Evolutionary conservation across 1,140 invertebrate species (phyloP).

Genomic region (Pygmarrhopalites habei): DNA sequence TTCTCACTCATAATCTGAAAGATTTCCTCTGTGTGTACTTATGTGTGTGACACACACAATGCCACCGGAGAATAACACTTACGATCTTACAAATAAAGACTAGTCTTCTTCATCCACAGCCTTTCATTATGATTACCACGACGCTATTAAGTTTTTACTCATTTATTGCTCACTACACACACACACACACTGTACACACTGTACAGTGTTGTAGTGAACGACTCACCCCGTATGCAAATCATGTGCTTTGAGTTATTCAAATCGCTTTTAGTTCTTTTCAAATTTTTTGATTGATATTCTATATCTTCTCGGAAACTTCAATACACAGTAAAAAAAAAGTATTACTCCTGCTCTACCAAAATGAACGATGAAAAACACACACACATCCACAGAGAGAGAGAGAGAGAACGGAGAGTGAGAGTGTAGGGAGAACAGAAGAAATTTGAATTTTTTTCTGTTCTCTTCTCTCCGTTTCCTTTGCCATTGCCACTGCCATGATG

Average conservation of each 20-base stretch:
- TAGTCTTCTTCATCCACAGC: neutral
- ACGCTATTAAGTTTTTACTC: neutral
- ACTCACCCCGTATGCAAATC: constrained; percentile 23
- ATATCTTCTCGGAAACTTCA: constrained; percentile 15
- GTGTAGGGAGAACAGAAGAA: neutral
- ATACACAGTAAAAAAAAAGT: too few relatives aligned
- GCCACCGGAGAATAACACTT: neutral
- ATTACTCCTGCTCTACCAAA: too few relatives aligned
- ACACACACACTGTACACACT: neutral
- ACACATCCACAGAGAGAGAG: too few relatives aligned
- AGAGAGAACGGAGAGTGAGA: neutral
- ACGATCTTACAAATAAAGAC: neutral
- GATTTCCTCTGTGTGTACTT: constrained; percentile 25
- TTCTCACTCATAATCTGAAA: constrained; percentile 25
- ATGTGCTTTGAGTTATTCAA: constrained; percentile 20
- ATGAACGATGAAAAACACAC: neutral
- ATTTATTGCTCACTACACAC: neutral
- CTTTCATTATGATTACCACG: neutral
- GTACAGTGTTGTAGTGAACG: neutral
- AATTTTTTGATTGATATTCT: constrained; percentile 30
- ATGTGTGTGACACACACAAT: constrained; percentile 1
- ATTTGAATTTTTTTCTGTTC: neutral
- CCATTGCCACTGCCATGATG: neutral
- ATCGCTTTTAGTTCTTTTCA: constrained; percentile 13
- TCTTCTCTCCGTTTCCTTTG: neutral